phyloP scores from a whole-genome alignment of 2,888 invertebrate species.

The Stenolophus ochropezus region DNA sequence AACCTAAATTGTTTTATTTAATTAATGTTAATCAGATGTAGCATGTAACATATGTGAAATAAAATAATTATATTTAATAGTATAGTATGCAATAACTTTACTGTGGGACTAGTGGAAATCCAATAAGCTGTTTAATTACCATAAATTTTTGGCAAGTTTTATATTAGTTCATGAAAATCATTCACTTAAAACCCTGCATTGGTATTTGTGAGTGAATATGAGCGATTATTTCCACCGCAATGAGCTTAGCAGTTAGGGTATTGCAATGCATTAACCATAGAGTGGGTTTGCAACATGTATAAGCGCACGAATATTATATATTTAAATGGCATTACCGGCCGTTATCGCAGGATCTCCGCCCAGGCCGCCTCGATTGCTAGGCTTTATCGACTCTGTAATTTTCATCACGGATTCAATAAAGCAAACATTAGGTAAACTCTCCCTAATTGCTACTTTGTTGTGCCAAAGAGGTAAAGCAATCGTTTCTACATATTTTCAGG shows the following conservation, averaged over 20 bases:
- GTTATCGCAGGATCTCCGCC: slow-evolving; percentile 10
- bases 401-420: slow-evolving; percentile 45
- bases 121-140: too few species aligned
- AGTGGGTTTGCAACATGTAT: neutral
- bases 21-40: too few species aligned
- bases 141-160: too few species aligned
- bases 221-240: neutral
- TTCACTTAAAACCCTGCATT: neutral
- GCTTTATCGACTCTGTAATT: slow-evolving; percentile 28
- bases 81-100: too few species aligned
- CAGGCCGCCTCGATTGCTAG: neutral
- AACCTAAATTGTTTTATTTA: too few species aligned
- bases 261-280: slow-evolving; percentile 14
- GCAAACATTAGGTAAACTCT: slow-evolving; percentile 28
- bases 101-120: too few species aligned
- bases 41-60: too few species aligned
- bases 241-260: slow-evolving; percentile 11
- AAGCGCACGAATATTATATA: slow-evolving; percentile 22
- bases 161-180: neutral
- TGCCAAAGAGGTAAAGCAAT: neutral
- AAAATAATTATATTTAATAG: too few species aligned
- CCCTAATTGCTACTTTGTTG: slow-evolving; percentile 16
- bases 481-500: neutral
- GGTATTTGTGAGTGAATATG: slow-evolving; percentile 7
- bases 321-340: slow-evolving; percentile 23